Percentiles rank a stretch among this genome's conserved stretches.
These are phyloP conservation scores for Drosophila putrida DNA, from an alignment of 2,888 invertebrate species.

Conservation along the genomic window DNA sequence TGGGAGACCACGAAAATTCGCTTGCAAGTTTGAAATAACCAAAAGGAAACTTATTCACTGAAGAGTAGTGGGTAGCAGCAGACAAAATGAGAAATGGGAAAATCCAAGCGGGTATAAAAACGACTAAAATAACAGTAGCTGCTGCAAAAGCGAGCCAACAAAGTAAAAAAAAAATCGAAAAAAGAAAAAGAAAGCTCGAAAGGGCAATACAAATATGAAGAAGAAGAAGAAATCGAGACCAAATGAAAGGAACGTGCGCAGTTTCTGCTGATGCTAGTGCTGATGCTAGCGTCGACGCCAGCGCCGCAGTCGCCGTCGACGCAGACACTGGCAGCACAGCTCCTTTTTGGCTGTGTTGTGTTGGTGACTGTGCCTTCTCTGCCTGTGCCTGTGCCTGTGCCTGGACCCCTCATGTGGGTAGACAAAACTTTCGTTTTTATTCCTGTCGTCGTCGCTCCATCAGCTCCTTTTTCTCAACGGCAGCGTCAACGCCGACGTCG, in stretches of 20 bases:
- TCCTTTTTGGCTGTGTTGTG: constrained; percentile 12
- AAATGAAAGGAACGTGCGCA: constrained; percentile 57
- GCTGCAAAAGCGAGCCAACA: constrained; percentile 6
- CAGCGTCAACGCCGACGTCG: constrained; percentile 7
- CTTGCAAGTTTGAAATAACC: constrained; percentile 46
- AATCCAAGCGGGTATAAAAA: constrained; percentile 25
- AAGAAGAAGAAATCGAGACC: constrained; percentile 53
- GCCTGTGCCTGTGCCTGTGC: constrained; percentile 27
- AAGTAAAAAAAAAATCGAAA: constrained; percentile 8
- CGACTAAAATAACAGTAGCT: constrained; percentile 61
- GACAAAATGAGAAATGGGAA: constrained; percentile 37
- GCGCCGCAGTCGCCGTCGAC: constrained; percentile 6
- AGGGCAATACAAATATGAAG: constrained; percentile 58
- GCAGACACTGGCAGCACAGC: constrained; percentile 27
- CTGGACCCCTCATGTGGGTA: constrained; percentile 56
- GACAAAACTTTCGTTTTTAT: constrained; percentile 76
- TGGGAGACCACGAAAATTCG: constrained; percentile 28
- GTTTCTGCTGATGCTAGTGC: constrained; percentile 42
- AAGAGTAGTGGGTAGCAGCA: constrained; percentile 8
- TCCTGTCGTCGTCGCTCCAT: constrained; percentile 54
- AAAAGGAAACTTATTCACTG: constrained; percentile 41
- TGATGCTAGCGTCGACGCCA: constrained; percentile 8
- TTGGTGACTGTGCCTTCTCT: constrained; percentile 2
- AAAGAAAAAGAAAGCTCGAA: constrained; percentile 38
- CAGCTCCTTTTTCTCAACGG: constrained; percentile 35